Conservation (phyloP, 1,140 invertebrate species). For the Diabrotica undecimpunctata region DNA sequence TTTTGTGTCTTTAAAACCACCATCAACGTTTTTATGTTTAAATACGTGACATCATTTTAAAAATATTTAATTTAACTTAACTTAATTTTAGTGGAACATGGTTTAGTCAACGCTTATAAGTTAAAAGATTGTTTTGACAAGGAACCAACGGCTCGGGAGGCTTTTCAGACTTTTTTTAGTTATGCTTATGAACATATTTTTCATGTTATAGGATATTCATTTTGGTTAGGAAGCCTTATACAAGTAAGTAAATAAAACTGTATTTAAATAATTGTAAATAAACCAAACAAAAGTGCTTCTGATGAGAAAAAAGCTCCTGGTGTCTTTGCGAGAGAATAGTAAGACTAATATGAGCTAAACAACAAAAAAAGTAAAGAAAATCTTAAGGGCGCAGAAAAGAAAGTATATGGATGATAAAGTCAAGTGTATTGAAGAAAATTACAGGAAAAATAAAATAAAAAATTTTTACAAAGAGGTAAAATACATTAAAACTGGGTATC, state of each 20-base stretch:
- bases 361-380: too few species aligned
- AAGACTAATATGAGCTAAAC: too few species aligned
- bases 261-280: not conserved
- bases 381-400: too few species aligned
- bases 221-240: constrained; percentile 12
- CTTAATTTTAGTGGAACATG: constrained; percentile 10
- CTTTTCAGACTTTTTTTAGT: constrained; percentile 8
- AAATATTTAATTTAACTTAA: too few species aligned
- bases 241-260: constrained; percentile 6
- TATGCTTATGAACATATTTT: constrained; percentile 11
- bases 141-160: not conserved
- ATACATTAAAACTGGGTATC: too few species aligned
- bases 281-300: not conserved
- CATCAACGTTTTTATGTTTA: too few species aligned
- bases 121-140: constrained; percentile 4
- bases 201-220: constrained; percentile 3
- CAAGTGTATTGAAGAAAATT: too few species aligned
- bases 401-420: too few species aligned
- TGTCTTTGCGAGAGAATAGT: not conserved
- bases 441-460: too few species aligned
- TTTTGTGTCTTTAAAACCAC: not conserved
- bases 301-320: not conserved
- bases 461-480: too few species aligned
- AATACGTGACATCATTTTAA: too few species aligned
- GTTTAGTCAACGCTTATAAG: constrained; percentile 16